Base-by-base conservation (phyloP, 2,888 invertebrate species). In the Salpingus planirostris region DNA sequence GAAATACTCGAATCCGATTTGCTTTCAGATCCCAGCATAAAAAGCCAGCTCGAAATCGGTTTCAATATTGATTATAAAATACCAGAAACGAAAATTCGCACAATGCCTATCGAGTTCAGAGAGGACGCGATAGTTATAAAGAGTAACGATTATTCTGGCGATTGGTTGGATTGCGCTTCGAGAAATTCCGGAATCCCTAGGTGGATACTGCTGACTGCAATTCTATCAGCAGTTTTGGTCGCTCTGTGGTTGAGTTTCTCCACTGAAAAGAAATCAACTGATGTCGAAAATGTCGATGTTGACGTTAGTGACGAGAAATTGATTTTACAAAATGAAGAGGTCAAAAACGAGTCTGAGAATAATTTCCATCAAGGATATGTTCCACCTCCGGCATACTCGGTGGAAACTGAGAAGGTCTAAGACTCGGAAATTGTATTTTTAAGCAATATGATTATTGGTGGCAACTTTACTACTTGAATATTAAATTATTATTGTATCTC, bases 111-210 rank as follows among this genome's bases (percentile, higher is more conserved):
- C 28, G 51, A 52, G 38, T 44, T 44, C 24, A 43, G 45, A 18
- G 30, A 30, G 24, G 39, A 29, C 3, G 12, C 22, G 2, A 15
- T 34, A n/a, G 13, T 27, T 2, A 28, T 34, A 13, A 38, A 38
- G 31, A 31, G 13, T 4, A 29, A 10, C 25, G 27, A 34, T 18
- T 45, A 46, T 26, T 37, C 43, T 21, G 49, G 50, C 6, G 58
- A 58, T 42, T 62, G 62, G 62, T 44, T 63, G 35, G 62, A 62
- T 33, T 64, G 63, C 42, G 61, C 60, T 3, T 57, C 69, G 1
- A 56, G 59, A 24, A 69, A 69, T 44, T 68, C 69, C 1, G 70
- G 69, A n/a, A 55, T 70, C 29, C 68, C 70, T 1, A 58, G 66
- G 13, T 61, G 67, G 50, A 50, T 68, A 25, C 52, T 70, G 21